A percentile compares a stretch with the other conserved stretches of the same genome.
phyloP scores from a whole-genome alignment of 2,888 invertebrate species.

The Troglohyphantes excavatus region DNA sequence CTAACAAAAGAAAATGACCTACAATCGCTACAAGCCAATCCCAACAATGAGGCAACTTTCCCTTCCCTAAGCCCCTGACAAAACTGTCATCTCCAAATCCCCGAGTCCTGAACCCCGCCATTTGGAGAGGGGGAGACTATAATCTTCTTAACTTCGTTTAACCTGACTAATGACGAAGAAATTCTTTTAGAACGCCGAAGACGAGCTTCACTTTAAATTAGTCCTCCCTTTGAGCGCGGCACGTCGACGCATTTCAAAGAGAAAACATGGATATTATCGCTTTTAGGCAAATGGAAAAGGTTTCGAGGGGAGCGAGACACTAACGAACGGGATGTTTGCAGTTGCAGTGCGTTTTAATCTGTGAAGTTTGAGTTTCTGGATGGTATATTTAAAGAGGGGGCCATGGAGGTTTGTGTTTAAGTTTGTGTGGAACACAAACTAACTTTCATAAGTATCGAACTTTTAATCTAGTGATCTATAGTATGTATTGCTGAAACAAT shows the following conservation, averaged over 20 bases:
- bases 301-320: neutral
- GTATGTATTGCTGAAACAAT: too few relatives aligned
- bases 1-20: neutral
- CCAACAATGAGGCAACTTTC: slow-evolving; percentile 1
- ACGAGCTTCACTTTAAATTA: slow-evolving; percentile 24
- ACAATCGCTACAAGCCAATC: slow-evolving; percentile 16
- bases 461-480: too few relatives aligned
- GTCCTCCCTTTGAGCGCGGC: slow-evolving; percentile 11
- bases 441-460: neutral
- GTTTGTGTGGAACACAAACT: neutral
- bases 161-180: slow-evolving; percentile 65
- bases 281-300: slow-evolving; percentile 21
- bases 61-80: slow-evolving; percentile 38
- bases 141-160: slow-evolving; percentile 68
- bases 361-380: neutral
- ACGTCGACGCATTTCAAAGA: slow-evolving; percentile 35
- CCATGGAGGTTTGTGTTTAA: neutral
- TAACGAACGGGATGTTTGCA: neutral
- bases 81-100: slow-evolving; percentile 49
- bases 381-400: neutral
- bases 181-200: slow-evolving; percentile 42
- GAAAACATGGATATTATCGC: slow-evolving; percentile 14
- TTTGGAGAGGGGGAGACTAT: neutral
- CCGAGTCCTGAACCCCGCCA: neutral
- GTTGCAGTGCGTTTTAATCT: neutral